Base-by-base conservation (phyloP, 2,888 invertebrate species). In the Cerceris ruficornis region DNA sequence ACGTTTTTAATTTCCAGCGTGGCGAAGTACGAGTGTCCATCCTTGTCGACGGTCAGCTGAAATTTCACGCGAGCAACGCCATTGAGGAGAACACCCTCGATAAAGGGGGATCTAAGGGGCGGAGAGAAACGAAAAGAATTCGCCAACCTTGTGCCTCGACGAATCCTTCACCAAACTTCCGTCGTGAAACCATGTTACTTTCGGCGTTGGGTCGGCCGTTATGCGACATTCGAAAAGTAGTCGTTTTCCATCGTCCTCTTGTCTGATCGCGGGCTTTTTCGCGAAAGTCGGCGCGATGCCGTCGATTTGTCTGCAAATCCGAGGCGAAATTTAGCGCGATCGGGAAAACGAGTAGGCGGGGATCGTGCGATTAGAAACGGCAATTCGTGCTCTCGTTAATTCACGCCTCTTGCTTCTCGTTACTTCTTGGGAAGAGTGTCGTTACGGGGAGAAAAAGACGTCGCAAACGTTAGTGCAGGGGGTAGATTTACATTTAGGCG, bases 241-340 rank as follows among this genome's bases (percentile, higher is more conserved):
- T 92, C 97, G 95, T 94, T 98, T 98, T 89, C 98, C 98, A 93
- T 98, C 98, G 93, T 98, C 98, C 93, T 98, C 98, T 93, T 99
- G 98, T 92, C 98, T 95, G 93, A 99, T 99, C 89, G 98, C 96
- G 82, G 98, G 98, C 94, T 98, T 98, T 94, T 98, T 98, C 93
- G 98, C 96, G 94, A 99, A 99, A 92, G 98, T 98, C 91, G 98
- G 98, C 93, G 98, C 98, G 93, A 97, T 96, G 92, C 98, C 98
- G 94, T 98, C 98, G 94, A 98, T 97, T 98, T 98, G 98, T 95
- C 98, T 98, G 94, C n/a, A 80, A 84, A 49, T 14, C 55, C n/a
- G 58, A 9, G 28, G 39, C 15, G 41, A 50, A 14, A n/a, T 6
- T 49, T 50, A 59, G 5, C 41, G 17, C 46, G 46, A 46, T 46